These are phyloP conservation scores for Leptocoma aspasia DNA, from an alignment of 2,113 vertebrate species.

Conservation along the genomic window DNA sequence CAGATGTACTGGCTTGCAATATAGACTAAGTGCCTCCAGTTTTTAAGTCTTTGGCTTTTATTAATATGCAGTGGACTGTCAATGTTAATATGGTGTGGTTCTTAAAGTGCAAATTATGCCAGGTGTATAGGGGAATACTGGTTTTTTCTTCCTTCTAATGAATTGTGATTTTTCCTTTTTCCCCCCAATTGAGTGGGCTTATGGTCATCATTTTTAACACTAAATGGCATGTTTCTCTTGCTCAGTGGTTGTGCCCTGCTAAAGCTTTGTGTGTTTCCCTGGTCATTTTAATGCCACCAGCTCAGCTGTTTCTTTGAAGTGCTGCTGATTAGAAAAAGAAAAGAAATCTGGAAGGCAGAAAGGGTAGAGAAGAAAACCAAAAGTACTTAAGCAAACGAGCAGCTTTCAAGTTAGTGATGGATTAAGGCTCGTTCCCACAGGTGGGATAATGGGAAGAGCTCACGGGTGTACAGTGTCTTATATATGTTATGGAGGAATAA, in stretches of 20 bases:
- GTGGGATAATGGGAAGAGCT: background rate
- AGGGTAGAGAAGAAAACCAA: background rate
- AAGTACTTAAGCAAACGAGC: background rate
- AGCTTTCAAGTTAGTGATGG: background rate
- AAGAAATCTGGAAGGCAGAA: slow-evolving; percentile 22
- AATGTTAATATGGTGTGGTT: background rate
- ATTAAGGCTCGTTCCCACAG: background rate
- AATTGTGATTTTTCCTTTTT: background rate
- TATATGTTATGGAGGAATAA: background rate
- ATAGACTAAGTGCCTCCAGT: background rate
- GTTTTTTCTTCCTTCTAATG: background rate
- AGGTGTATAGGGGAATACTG: background rate
- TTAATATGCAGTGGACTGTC: background rate
- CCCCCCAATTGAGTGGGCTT: background rate
- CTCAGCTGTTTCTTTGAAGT: slow-evolving; percentile 42
- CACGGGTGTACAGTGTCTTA: background rate
- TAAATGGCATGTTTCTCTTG: slow-evolving; percentile 16
- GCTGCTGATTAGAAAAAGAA: slow-evolving; percentile 12
- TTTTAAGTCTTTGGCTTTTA: background rate
- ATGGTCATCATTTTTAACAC: slow-evolving; percentile 17
- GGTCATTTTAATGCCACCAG: slow-evolving; percentile 44
- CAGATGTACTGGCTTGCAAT: background rate
- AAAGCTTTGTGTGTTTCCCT: slow-evolving; percentile 25
- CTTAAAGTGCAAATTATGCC: background rate
- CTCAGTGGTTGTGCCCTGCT: slow-evolving; percentile 5